Percentiles rank a stretch among this genome's conserved stretches.
These are phyloP conservation scores for Martes martes DNA, from an alignment of 2,113 vertebrate species.

Conservation along the genomic window DNA sequence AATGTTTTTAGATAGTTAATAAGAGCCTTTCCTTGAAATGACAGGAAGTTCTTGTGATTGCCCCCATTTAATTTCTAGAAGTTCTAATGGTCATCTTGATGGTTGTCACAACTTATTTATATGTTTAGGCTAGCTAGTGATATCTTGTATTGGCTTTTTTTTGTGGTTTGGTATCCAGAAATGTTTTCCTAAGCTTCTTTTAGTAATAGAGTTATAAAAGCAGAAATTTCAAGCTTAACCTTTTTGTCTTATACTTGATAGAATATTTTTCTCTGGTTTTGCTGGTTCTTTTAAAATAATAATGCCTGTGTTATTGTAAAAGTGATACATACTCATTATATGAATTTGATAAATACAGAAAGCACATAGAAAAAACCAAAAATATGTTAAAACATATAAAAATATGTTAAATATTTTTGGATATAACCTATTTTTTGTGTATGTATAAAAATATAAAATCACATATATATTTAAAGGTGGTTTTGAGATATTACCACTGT, in stretches of 20 bases:
- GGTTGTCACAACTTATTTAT: neutral
- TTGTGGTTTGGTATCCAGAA: slow-evolving; percentile 5
- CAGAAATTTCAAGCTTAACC: slow-evolving; percentile 3
- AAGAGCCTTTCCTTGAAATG: slow-evolving; percentile 17
- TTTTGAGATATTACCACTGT: slow-evolving; percentile 37
- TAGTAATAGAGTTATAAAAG: slow-evolving; percentile 49
- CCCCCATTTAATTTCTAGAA: slow-evolving; percentile 23
- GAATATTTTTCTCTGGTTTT: slow-evolving; percentile 17
- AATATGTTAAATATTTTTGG: slow-evolving; percentile 7
- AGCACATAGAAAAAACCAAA: slow-evolving; percentile 40
- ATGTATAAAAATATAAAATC: neutral
- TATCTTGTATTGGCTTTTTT: neutral
- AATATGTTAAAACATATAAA: neutral
- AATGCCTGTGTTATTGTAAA: slow-evolving; percentile 21
- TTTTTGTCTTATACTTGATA: slow-evolving; percentile 22
- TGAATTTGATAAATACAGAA: slow-evolving; percentile 35
- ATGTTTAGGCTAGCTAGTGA: neutral
- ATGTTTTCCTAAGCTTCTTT: slow-evolving; percentile 42
- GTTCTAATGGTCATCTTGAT: neutral
- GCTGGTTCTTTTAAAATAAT: slow-evolving; percentile 23
- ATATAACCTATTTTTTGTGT: neutral
- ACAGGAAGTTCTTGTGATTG: neutral
- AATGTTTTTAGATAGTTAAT: neutral
- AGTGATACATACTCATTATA: slow-evolving; percentile 23
- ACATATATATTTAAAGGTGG: slow-evolving; percentile 23